These are phyloP conservation scores for Hippocampus abdominalis DNA, from an alignment of 2,113 vertebrate species.

Conservation along the genomic window DNA sequence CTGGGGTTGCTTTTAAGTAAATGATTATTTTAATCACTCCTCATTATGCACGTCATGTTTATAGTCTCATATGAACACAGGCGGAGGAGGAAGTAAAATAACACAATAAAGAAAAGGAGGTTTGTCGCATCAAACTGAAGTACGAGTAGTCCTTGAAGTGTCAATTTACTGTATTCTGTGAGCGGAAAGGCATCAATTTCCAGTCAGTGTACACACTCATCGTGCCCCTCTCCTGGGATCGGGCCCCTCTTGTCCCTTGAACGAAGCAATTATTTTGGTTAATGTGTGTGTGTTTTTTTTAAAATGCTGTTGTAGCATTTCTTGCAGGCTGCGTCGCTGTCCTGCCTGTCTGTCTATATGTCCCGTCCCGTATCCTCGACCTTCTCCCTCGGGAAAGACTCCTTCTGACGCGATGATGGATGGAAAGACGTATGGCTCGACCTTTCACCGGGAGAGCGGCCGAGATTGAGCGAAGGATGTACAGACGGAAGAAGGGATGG, in stretches of 20 bases:
- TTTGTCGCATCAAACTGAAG: not conserved
- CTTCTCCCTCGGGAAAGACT: slow-evolving; percentile 28
- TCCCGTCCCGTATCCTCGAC: slow-evolving; percentile 6
- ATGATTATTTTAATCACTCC: not conserved
- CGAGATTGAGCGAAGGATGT: slow-evolving; percentile 2
- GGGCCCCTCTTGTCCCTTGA: slow-evolving; percentile 10
- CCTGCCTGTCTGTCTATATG: slow-evolving; percentile 45
- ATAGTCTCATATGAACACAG: not conserved
- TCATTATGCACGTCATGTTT: not conserved
- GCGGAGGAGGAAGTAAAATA: not conserved
- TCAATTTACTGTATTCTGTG: slow-evolving; percentile 9
- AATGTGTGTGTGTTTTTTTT: slow-evolving; percentile 45
- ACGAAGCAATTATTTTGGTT: slow-evolving; percentile 54
- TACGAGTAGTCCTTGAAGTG: slow-evolving; percentile 3
- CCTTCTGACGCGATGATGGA: slow-evolving; percentile 66
- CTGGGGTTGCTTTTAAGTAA: not conserved
- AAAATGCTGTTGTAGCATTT: slow-evolving; percentile 30
- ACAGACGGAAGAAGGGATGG: not conserved
- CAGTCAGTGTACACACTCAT: slow-evolving; percentile 21
- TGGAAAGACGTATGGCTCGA: slow-evolving; percentile 19
- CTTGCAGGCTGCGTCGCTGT: slow-evolving; percentile 12
- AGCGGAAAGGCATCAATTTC: slow-evolving; percentile 33
- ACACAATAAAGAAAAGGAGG: not conserved
- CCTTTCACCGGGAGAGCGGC: slow-evolving; percentile 37
- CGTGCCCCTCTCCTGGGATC: slow-evolving; percentile 25